A percentile compares a stretch with the other conserved stretches of the same genome.
Conservation (phyloP, 2,888 invertebrate species). For the Pristionchus entomophagus region DNA sequence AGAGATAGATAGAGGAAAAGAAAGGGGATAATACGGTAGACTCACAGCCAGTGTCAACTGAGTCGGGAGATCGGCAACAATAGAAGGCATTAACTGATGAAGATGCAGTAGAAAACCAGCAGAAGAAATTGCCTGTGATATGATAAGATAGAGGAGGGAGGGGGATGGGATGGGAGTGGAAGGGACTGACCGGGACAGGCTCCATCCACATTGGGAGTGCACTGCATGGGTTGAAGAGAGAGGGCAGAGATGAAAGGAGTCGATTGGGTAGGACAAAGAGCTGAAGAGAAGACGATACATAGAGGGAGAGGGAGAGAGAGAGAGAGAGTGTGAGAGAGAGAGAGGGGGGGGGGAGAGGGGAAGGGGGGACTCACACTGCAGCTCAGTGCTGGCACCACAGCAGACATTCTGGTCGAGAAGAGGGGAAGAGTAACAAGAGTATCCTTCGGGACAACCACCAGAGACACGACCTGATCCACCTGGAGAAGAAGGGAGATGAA, state of each 20-base stretch:
- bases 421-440: slow-evolving; percentile 72
- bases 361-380: slow-evolving; percentile 64
- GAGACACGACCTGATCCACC: slow-evolving; percentile 68
- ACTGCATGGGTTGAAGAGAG: slow-evolving; percentile 75
- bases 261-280: slow-evolving; percentile 73
- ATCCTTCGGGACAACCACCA: slow-evolving; percentile 75
- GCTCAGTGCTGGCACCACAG: slow-evolving; percentile 73
- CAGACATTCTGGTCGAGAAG: slow-evolving; percentile 75
- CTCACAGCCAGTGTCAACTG: slow-evolving; percentile 74
- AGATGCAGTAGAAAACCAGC: slow-evolving; percentile 74
- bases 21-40: background rate
- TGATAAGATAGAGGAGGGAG: background rate
- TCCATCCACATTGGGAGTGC: slow-evolving; percentile 75
- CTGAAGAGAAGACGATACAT: slow-evolving; percentile 53
- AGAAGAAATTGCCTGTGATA: slow-evolving; percentile 73
- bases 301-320: slow-evolving; percentile 65
- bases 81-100: slow-evolving; percentile 75
- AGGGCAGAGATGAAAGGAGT: slow-evolving; percentile 75
- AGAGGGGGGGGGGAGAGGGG: too few species aligned
- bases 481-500: background rate
- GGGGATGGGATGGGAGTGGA: too few species aligned
- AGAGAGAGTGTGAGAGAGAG: too few species aligned
- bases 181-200: slow-evolving; percentile 66
- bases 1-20: slow-evolving; percentile 31
- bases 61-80: slow-evolving; percentile 74